A percentile compares a stretch with the other conserved stretches of the same genome.
These are phyloP conservation scores for Oreocharis arfaki DNA, from an alignment of 2,113 vertebrate genomes.

Conservation along the genomic window DNA sequence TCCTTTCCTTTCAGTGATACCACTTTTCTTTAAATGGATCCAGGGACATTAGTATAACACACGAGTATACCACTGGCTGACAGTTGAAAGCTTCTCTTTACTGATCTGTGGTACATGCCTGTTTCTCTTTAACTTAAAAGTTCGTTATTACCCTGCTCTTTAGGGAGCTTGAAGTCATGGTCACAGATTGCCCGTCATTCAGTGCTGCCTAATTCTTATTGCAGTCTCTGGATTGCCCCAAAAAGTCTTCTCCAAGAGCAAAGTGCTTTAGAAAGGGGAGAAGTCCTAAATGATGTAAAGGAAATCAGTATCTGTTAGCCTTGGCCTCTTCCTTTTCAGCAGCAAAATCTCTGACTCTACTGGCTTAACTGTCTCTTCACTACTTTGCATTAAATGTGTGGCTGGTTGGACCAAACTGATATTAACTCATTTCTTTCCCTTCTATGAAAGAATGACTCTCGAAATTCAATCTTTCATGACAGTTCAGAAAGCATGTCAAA, in stretches of 20 bases:
- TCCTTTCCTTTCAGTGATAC: not conserved
- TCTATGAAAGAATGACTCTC: not conserved
- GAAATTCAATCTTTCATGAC: not conserved
- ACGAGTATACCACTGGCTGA: not conserved
- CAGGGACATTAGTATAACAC: not conserved
- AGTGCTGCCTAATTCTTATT: not conserved
- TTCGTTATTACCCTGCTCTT: not conserved
- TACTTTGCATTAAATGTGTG: not conserved
- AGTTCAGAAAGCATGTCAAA: not conserved
- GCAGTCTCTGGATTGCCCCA: not conserved
- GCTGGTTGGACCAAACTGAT: not conserved
- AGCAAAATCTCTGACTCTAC: not conserved
- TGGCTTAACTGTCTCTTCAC: not conserved
- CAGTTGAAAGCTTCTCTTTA: not conserved
- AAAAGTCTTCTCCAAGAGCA: not conserved
- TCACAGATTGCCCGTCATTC: not conserved
- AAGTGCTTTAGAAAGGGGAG: not conserved
- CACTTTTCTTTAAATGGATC: not conserved
- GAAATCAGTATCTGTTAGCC: not conserved
- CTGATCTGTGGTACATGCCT: not conserved
- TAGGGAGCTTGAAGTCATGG: not conserved
- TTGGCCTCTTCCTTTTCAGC: not conserved
- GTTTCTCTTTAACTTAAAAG: not conserved
- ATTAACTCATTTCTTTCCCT: not conserved
- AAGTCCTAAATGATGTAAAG: not conserved